phyloP scores from a whole-genome alignment of 2,797 vertebrate species.

The Sebastiscus albofasciatus region DNA sequence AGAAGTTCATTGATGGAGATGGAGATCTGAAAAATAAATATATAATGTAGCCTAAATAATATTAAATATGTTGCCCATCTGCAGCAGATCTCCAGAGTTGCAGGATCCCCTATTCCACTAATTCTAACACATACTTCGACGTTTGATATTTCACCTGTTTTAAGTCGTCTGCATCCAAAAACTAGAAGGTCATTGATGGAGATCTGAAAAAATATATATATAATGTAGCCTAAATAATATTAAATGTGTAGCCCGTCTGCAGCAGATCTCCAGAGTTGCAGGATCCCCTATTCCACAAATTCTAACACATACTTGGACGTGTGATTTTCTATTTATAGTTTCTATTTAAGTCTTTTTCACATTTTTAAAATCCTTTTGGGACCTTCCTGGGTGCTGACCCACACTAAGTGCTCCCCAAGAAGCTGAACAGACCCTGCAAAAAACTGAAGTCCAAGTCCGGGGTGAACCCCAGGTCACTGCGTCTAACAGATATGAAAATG shows the following conservation, averaged over 20 bases:
- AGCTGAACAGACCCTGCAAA: constrained; percentile 87
- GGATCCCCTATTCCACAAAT: not conserved
- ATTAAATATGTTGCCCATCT: not conserved
- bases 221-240: not conserved
- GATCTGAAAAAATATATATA: not conserved
- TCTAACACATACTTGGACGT: constrained; percentile 6
- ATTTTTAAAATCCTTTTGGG: constrained; percentile 49
- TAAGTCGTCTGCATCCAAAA: constrained; percentile 7
- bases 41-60: not conserved
- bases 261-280: not conserved
- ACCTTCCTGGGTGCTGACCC: constrained; percentile 80
- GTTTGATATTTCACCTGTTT: constrained; percentile 31
- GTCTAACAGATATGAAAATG: constrained; percentile 99
- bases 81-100: not conserved
- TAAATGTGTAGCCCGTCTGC: not conserved
- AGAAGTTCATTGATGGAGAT: constrained; percentile 1
- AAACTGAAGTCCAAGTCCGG: constrained; percentile 98
- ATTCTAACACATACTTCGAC: constrained; percentile 3
- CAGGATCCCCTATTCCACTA: not conserved
- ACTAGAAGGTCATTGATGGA: not conserved
- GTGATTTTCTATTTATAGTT: constrained; percentile 31
- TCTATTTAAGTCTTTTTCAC: constrained; percentile 36
- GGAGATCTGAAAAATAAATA: not conserved
- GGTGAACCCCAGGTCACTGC: constrained; percentile 99
- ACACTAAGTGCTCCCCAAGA: constrained; percentile 82